phyloP scores from a whole-genome alignment of 1,140 invertebrate species.

The Bombus sylvicola region DNA sequence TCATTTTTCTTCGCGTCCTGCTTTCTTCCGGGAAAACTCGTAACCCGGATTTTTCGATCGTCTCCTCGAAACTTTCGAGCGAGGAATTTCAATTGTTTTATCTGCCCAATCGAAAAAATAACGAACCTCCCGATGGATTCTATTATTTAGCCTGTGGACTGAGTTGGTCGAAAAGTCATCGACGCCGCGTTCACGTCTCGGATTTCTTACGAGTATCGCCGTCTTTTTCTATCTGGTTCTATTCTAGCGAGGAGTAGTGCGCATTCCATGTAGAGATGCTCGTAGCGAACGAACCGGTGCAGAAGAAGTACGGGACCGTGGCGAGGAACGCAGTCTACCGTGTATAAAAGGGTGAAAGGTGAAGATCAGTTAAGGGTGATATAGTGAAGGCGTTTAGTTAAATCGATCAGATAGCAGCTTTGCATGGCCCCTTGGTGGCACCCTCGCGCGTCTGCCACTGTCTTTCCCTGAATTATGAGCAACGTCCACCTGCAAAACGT shows the following conservation, averaged over 20 bases:
- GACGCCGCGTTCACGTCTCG: slow-evolving; percentile 23
- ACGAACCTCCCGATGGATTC: neutral
- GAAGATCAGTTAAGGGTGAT: slow-evolving; percentile 77
- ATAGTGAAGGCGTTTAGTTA: slow-evolving; percentile 73
- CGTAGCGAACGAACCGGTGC: slow-evolving; percentile 4
- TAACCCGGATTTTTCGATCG: neutral
- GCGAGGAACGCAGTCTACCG: slow-evolving; percentile 38
- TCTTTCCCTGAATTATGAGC: slow-evolving; percentile 68
- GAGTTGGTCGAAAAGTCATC: slow-evolving; percentile 15
- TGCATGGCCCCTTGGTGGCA: slow-evolving; percentile 60
- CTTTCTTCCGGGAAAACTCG: neutral
- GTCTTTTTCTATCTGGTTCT: neutral
- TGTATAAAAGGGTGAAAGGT: slow-evolving; percentile 68
- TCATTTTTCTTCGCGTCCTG: neutral
- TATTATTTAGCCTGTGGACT: neutral
- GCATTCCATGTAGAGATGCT: neutral
- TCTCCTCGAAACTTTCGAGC: neutral
- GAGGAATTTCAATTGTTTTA: slow-evolving; percentile 1
- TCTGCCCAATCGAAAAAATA: neutral
- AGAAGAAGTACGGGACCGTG: slow-evolving; percentile 43
- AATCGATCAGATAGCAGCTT: slow-evolving; percentile 75
- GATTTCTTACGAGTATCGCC: slow-evolving; percentile 20
- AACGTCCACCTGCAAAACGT: slow-evolving; percentile 45
- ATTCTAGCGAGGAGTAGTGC: no score
- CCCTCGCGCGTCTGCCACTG: slow-evolving; percentile 53